Percentiles rank a stretch among this genome's conserved stretches.
These are phyloP conservation scores for Epinephelus malabaricus DNA, from an alignment of 2,797 vertebrate genomes.

Conservation along the genomic window DNA sequence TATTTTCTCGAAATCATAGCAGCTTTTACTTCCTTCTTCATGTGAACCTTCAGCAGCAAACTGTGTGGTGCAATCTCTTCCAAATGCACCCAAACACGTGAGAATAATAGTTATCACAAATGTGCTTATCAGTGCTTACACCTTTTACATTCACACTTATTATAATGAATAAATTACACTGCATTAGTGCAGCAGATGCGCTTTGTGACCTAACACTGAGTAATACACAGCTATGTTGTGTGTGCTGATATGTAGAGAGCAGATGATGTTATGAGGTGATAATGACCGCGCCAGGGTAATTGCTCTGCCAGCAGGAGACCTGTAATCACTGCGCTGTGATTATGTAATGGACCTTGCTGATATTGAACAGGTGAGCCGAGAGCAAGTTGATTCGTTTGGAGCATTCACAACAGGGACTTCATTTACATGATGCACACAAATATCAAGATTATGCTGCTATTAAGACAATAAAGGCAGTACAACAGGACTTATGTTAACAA, in stretches of 20 bases:
- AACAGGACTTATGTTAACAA: constrained; percentile 30
- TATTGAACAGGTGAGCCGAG: constrained; percentile 71
- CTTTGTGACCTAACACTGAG: constrained; percentile 62
- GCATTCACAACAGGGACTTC: constrained; percentile 56
- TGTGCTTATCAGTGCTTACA: constrained; percentile 58
- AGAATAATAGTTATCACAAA: constrained; percentile 56
- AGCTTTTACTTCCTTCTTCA: not conserved
- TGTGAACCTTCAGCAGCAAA: not conserved
- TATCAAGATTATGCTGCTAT: constrained; percentile 43
- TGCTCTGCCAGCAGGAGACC: constrained; percentile 71
- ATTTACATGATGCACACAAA: constrained; percentile 40
- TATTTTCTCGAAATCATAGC: not conserved
- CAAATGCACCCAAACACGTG: constrained; percentile 28
- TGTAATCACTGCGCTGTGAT: constrained; percentile 69
- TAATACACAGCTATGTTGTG: constrained; percentile 68
- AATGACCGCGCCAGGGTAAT: constrained; percentile 77
- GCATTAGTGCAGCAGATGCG: constrained; percentile 45
- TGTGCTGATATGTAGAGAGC: constrained; percentile 66
- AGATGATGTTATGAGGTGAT: constrained; percentile 79
- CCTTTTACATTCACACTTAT: constrained; percentile 65
- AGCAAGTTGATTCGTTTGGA: constrained; percentile 46
- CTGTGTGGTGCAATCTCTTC: constrained; percentile 5
- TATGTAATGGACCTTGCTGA: constrained; percentile 73
- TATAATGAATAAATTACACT: constrained; percentile 73
- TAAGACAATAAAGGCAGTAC: constrained; percentile 37